Evolutionary conservation across 30 jellyfish, hydroid and myxozoan species (phyloP), one percentile per base, ranked within the genome.

Genomic region (Turritopsis dohrnii): DNA sequence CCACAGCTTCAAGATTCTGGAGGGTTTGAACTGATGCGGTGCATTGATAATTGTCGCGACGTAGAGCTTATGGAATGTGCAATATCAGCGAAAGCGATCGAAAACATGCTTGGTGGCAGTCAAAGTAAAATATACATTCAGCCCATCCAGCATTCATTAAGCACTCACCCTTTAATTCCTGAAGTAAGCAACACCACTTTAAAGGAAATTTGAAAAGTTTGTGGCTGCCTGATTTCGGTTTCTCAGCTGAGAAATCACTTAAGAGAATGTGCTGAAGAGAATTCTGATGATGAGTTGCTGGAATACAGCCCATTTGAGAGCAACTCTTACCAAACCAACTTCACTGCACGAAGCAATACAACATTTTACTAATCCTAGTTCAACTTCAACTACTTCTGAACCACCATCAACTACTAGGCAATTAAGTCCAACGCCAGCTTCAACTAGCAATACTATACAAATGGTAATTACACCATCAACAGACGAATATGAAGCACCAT

Each of bases 1-100:
- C 90, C 80, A 21, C 85, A 84, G 80, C 71, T 84, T 79, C 74
- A 84, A 84, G 90, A 84, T 22, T 22, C 84, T 53, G 86, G 86
- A 72, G 90, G 90, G 1, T 72, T 84, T 72, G 90, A 84, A 86
- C 30, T 72, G 25, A 16, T 84, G 80, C 79, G 66, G 90, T 84
- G 86, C 80, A 29, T 74, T 18, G 54, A 86, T 23, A 84, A 84
- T 25, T 72, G 86, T 41, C 79, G 90, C 0, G 90, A 72, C 74
- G 73, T 84, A 76, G 74, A 71, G 60, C 86, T 84, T 72, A 76
- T 84, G 75, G 1, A 52, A 4, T 73, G 90, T 65, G 60, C 65
- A 69, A 16, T 73, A 16, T 76, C 86, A 74, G 90, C 90, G 20
- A 74, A 84, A 66, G 90, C 74, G 20, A 72, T 84, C 20, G 52